Base-by-base conservation (phyloP, 1,140 invertebrate genomes). In the Bombus waltoni region DNA sequence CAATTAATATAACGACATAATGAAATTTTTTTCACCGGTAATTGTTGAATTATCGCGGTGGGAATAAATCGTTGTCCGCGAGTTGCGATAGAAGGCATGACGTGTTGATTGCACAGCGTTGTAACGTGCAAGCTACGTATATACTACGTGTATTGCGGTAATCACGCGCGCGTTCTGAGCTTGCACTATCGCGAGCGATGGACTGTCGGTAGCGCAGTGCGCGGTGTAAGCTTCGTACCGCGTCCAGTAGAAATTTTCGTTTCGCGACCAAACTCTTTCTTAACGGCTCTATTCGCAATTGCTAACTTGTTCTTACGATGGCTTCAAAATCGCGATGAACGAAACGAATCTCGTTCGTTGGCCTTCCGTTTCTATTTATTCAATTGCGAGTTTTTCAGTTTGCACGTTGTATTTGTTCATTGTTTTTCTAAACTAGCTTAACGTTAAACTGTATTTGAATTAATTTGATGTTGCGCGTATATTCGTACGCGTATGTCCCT, bases 1-100 rank as follows among this genome's bases (percentile, higher is more conserved):
- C 42, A 47, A 65, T 82, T 82, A 75, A 66, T 66, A n/a, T 75
- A 82, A 82, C 38, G 42, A 75, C 71, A 15, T 65, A 75, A 82
- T 75, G 42, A 62, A 47, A 65, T 47, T 82, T 75, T 75, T 47
- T 28, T 53, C 28, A 8, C 40, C 42, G 18, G 4, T 75, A 82
- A 82, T 75, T 22, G 57, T 75, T 22, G 81, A 82, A 82, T 77
- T 77, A 77, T 72, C 81, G 32, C 22, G 53, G 42, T 11, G 2
- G 10, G 40, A n/a, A 82, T 75, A 82, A 66, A 82, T 75, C 44
- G 11, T 42, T 65, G 32, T 13, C 22, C 9, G 15, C n/a, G 2
- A 73, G 25, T 25, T 53, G 47, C 47, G 47, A 53, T 22, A 2
- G 15, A 1, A 28, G 28, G 35, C 32, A 38, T 70, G 11, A 44